Conservation (phyloP, 2,888 invertebrate species). For the Bellardia bayeri region DNA sequence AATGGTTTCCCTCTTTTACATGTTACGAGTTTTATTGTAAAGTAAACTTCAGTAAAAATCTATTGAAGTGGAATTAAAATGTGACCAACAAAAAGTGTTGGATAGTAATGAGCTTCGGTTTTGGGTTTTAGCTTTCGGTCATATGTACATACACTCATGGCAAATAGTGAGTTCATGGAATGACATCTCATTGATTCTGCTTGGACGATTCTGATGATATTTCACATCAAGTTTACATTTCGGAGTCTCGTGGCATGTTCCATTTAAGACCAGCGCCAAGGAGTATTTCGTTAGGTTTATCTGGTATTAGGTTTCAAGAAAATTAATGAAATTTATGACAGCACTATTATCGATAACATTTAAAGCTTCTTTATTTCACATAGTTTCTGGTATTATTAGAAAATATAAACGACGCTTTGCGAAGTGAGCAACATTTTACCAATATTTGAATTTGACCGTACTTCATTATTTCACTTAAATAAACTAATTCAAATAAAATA, state of each 20-base stretch:
- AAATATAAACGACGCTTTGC: no score
- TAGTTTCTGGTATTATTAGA: no score
- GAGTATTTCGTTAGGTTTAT: no score
- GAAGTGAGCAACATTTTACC: not conserved
- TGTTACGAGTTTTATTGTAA: conserved; percentile 40
- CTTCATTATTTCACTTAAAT: conserved; percentile 57
- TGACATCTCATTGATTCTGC: no score
- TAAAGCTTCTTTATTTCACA: no score
- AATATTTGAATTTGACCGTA: conserved; percentile 34
- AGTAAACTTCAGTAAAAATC: conserved; percentile 71
- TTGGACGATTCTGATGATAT: no score
- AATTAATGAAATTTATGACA: no score
- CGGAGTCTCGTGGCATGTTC: no score
- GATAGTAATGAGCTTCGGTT: conserved; percentile 60
- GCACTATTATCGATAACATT: no score
- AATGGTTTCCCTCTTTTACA: conserved; percentile 78
- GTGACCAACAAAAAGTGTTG: conserved; percentile 79
- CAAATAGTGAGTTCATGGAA: not conserved
- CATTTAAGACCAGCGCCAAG: no score
- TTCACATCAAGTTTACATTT: no score
- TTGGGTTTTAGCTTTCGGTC: conserved; percentile 55
- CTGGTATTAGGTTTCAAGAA: no score
- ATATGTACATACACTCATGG: conserved; percentile 20
- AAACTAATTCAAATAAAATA: conserved; percentile 49
- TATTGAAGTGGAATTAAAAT: conserved; percentile 81